phyloP scores from a whole-genome alignment of 23 tunicate species.

The Diplosoma virens region DNA sequence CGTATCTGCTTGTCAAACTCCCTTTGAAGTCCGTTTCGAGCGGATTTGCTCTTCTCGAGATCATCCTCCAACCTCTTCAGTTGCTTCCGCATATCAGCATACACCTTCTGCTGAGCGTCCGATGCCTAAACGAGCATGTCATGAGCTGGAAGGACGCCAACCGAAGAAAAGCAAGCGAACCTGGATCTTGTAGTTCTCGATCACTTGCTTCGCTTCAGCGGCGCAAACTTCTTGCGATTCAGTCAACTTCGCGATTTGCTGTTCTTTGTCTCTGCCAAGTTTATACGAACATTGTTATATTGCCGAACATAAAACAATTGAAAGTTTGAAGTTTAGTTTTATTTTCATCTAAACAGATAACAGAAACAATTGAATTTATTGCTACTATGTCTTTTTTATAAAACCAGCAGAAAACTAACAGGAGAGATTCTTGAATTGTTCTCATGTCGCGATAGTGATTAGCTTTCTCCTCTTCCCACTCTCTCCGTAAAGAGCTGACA shows the following conservation, averaged over 20 bases:
- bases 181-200: constrained; percentile 75
- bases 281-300: too few species aligned
- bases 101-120: constrained; percentile 72
- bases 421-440: constrained; percentile 53
- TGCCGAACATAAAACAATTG: too few species aligned
- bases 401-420: constrained; percentile 28
- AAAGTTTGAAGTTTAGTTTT: too few species aligned
- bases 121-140: constrained; percentile 22
- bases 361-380: too few species aligned
- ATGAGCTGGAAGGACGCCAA: background rate
- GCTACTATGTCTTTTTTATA: too few species aligned
- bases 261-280: constrained; percentile 73
- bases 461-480: constrained; percentile 74
- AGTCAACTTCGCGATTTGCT: constrained; percentile 53
- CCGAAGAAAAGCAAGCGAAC: constrained; percentile 12
- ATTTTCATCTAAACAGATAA: too few species aligned
- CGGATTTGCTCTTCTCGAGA: constrained; percentile 43
- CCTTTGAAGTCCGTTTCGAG: constrained; percentile 36
- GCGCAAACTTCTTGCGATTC: constrained; percentile 44
- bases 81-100: constrained; percentile 68
- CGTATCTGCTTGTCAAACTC: constrained; percentile 49
- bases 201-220: constrained; percentile 80
- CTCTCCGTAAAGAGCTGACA: constrained; percentile 41
- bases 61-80: constrained; percentile 61
- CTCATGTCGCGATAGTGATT: constrained; percentile 43